Base-by-base conservation (phyloP, 92 coral and sea anemone genomes). In the Heliopora coerulea region DNA sequence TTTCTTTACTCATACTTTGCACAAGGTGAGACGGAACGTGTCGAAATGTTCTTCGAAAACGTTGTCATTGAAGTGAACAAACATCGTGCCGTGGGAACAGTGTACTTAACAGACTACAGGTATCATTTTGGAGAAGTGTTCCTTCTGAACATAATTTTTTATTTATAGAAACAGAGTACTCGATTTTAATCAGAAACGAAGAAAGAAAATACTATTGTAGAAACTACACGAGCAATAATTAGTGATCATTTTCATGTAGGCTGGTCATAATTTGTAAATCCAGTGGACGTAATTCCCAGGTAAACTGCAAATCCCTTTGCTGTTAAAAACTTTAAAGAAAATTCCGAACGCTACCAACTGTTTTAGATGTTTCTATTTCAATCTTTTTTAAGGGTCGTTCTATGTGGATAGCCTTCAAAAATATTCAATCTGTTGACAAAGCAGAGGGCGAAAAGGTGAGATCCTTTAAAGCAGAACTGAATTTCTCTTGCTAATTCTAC, bases 21-120 rank as follows among this genome's bases (percentile, higher is more conserved):
- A 12, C 29, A 20, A 92, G 98, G 98, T 14, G 89, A 93, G 77
- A 91, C 95, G 13, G 98, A 93, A 75, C 88, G 86, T 65, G 98
- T 93, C 8, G 98, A 93, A 75, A 93, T 93, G 96, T 89, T 93
- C 24, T 65, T 93, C 13, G 96, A 93, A 65, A 96, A 93, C 66
- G 98, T 93, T 46, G 95, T 93, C 14, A 83, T 93, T 33, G 98
- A 93, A 90, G 86, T 90, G 39, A 90, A 96, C 64, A 93, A 90
- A 65, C 98, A 93, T 75, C 72, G 98, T 52, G 98, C 91, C 14
- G 87, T 93, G 26, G 98, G 96, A 30, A 82, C 96, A 56, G 86
- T 93, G 25, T 93, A 93, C 76, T 73, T 93, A 52, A 93, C 98
- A 31, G 90, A 93, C 42, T 93, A 80, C 67, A 89, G 91, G 96